phyloP scores from a whole-genome alignment of 2,797 vertebrate species.

The Coendou prehensilis region DNA sequence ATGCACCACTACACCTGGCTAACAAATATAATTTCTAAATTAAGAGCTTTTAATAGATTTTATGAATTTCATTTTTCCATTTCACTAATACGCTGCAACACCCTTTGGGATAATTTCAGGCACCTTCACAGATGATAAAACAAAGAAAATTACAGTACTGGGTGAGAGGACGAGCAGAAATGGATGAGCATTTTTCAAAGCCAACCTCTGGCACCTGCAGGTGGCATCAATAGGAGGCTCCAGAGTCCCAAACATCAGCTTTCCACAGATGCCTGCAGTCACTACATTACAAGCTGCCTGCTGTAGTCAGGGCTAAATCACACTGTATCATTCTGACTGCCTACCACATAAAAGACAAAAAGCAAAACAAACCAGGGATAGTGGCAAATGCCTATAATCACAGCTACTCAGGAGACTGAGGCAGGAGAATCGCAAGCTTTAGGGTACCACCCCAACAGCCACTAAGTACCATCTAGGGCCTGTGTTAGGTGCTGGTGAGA shows the following conservation, averaged over 20 bases:
- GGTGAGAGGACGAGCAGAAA: not conserved
- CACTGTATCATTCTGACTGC: not conserved
- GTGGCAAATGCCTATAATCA: not conserved
- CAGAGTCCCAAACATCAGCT: not conserved
- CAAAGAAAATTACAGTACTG: not conserved
- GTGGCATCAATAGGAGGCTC: not conserved
- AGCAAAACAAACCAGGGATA: not conserved
- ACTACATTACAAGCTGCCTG: not conserved
- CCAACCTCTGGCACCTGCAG: not conserved
- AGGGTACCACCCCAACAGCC: not conserved
- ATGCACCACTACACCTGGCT: not conserved
- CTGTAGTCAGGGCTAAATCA: not conserved
- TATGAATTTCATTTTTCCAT: constrained; percentile 29
- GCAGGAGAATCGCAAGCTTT: not conserved
- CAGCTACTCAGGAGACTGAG: not conserved
- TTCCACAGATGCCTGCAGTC: not conserved
- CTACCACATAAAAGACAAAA: not conserved
- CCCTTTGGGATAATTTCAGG: not conserved
- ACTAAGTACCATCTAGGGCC: not conserved
- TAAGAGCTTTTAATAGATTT: not conserved
- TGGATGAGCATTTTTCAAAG: not conserved
- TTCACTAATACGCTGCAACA: constrained; percentile 30
- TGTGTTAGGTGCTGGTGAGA: not conserved
- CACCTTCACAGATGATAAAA: not conserved
- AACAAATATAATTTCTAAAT: not conserved